Percentiles rank a stretch among this genome's conserved stretches.
phyloP scores from a whole-genome alignment of 2,113 vertebrate species.

The Aythya baeri region DNA sequence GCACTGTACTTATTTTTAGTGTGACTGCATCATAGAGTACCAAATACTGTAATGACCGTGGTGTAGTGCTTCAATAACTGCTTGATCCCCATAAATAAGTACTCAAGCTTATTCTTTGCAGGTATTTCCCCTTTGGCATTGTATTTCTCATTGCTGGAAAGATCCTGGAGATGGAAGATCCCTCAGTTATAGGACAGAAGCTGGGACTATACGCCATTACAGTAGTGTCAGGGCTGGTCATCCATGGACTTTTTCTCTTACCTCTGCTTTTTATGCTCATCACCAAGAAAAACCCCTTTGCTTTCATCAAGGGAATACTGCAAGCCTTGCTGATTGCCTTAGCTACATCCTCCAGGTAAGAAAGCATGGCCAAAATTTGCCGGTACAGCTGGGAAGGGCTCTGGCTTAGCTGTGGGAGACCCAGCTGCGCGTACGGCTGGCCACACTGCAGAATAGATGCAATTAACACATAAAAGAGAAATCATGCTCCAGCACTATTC shows the following conservation, averaged over 20 bases:
- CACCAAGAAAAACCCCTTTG: slow-evolving; percentile 86
- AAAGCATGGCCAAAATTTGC: accelerated
- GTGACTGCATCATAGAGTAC: accelerated
- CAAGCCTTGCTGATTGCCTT: slow-evolving; percentile 90
- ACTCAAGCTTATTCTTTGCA: slow-evolving; percentile 17
- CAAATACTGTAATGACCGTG: neutral
- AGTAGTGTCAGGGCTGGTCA: slow-evolving; percentile 81
- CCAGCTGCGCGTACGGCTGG: accelerated
- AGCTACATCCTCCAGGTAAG: slow-evolving; percentile 89
- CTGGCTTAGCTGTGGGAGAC: neutral
- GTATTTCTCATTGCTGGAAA: slow-evolving; percentile 89
- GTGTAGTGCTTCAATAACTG: accelerated
- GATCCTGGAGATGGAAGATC: slow-evolving; percentile 90
- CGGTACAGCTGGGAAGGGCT: accelerated
- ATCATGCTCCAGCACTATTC: accelerated
- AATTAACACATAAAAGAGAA: neutral
- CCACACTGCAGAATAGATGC: neutral
- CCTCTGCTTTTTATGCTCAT: slow-evolving; percentile 84
- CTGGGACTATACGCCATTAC: slow-evolving; percentile 88
- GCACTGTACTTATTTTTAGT: accelerated
- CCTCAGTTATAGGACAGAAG: slow-evolving; percentile 79
- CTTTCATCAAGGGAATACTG: slow-evolving; percentile 85
- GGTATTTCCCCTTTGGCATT: slow-evolving; percentile 93
- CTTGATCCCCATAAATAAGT: neutral
- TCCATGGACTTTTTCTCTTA: slow-evolving; percentile 83